Evolutionary conservation across 2,888 invertebrate species (phyloP).

Genomic region (Aplocera efformata): DNA sequence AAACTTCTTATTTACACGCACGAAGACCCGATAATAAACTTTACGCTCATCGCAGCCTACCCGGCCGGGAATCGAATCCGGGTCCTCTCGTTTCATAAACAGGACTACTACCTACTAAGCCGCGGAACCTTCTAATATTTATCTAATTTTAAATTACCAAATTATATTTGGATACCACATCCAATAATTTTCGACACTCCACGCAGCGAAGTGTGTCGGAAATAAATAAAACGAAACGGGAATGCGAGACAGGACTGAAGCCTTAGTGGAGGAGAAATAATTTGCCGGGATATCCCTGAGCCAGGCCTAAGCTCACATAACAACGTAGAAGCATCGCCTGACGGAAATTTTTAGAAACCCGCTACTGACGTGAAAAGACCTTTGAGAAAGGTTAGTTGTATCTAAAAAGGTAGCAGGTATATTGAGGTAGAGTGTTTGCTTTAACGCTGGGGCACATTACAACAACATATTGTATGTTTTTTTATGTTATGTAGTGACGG

Average conservation of each 20-base stretch:
- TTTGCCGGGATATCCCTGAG: constrained; percentile 36
- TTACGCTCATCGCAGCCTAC: no score
- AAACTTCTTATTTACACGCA: no score
- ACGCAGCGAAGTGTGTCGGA: constrained; percentile 40
- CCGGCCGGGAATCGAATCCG: no score
- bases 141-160: no score
- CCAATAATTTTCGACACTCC: neutral
- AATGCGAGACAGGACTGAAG: constrained; percentile 43
- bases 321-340: constrained; percentile 30
- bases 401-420: neutral
- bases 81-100: no score
- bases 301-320: constrained; percentile 31
- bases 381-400: constrained; percentile 12
- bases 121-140: no score
- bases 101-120: no score
- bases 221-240: constrained; percentile 49
- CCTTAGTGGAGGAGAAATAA: constrained; percentile 37
- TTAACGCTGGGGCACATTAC: no score
- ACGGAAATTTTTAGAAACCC: constrained; percentile 29
- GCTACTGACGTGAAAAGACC: constrained; percentile 28
- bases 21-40: no score
- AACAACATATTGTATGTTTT: no score
- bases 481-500: no score
- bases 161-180: no score
- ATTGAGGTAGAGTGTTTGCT: neutral